Percentiles rank a stretch among this genome's conserved stretches.
Conservation (phyloP, 2,797 vertebrate species). For the Coilia nasus region DNA sequence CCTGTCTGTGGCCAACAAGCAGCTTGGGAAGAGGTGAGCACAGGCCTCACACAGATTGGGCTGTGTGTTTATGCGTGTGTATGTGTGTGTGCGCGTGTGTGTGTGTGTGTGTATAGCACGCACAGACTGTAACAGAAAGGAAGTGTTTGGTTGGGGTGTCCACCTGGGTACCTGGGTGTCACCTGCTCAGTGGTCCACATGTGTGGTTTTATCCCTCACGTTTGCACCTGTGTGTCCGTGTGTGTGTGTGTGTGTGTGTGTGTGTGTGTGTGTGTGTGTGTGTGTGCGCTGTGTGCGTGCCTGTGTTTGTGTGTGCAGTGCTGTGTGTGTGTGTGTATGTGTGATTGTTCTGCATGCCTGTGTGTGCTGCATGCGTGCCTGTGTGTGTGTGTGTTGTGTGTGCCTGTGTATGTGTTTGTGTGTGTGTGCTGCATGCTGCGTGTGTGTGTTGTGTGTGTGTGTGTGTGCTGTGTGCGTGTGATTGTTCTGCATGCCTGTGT, state of each 20-base stretch:
- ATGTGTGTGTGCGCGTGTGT: background rate
- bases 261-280: background rate
- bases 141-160: background rate
- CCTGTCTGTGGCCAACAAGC: constrained; percentile 89
- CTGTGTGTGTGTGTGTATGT: background rate
- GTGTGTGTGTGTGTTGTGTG: background rate
- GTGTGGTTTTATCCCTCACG: too few relatives aligned
- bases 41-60: background rate
- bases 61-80: background rate
- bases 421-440: background rate
- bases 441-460: background rate
- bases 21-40: constrained; percentile 85
- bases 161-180: background rate
- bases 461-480: background rate
- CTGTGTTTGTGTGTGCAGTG: background rate
- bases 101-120: background rate
- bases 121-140: background rate
- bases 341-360: background rate
- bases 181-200: background rate
- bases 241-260: background rate
- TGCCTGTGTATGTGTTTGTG: background rate
- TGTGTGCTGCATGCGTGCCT: constrained; percentile 1
- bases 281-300: background rate
- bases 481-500: background rate
- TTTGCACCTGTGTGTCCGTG: background rate